phyloP scores from a whole-genome alignment of 2,797 vertebrate genomes.

The Okamejei kenojei region DNA sequence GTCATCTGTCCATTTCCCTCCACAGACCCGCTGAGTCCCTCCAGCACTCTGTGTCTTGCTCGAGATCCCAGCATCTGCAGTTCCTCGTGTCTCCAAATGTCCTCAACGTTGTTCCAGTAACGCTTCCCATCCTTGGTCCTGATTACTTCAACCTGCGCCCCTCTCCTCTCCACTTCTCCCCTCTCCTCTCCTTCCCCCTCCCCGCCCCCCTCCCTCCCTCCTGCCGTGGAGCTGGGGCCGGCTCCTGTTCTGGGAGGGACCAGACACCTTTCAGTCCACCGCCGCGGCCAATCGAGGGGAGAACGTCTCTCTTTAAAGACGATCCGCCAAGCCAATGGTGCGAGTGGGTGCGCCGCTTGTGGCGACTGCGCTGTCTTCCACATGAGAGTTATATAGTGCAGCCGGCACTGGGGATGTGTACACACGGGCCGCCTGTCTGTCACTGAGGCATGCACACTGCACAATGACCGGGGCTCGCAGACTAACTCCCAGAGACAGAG shows the following conservation, averaged over 20 bases:
- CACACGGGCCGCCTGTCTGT: conserved; percentile 47
- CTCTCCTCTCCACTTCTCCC: conserved; percentile 47
- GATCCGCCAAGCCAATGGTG: conserved; percentile 65
- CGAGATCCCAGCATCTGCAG: too few species aligned
- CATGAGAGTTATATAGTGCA: conserved; percentile 72
- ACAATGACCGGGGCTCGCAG: conserved; percentile 26
- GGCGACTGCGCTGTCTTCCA: conserved; percentile 68
- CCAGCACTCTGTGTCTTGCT: too few species aligned
- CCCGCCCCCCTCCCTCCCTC: too few species aligned
- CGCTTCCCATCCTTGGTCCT: conserved; percentile 53
- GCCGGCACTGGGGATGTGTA: conserved; percentile 58
- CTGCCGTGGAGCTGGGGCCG: too few species aligned
- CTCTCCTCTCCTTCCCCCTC: too few species aligned
- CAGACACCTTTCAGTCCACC: conserved; percentile 56
- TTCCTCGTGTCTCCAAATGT: too few species aligned
- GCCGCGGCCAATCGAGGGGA: conserved; percentile 70
- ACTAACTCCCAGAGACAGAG: too few species aligned
- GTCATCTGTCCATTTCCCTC: too few species aligned
- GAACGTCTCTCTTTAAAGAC: conserved; percentile 62
- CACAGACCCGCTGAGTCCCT: too few species aligned
- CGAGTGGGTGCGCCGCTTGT: conserved; percentile 63
- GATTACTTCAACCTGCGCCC: conserved; percentile 56
- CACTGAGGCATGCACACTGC: conserved; percentile 46
- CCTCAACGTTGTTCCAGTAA: conserved; percentile 43
- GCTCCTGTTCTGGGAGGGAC: conserved; percentile 58